A percentile compares a stretch with the other conserved stretches of the same genome.
phyloP scores from a whole-genome alignment of 2,113 vertebrate genomes.

The Jacana jacana region DNA sequence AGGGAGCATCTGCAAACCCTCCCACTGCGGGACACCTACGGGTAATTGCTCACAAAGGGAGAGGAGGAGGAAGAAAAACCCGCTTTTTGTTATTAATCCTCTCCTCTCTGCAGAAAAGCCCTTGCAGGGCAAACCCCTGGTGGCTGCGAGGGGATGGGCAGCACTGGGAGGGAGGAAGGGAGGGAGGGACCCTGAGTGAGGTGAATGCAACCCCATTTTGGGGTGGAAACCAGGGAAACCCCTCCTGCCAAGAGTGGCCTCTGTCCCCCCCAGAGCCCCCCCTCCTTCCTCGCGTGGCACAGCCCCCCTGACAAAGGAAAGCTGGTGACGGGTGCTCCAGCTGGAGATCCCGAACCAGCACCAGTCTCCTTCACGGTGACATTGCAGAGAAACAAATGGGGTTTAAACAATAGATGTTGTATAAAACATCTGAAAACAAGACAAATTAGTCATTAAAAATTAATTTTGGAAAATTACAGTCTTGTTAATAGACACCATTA shows the following conservation, averaged over 20 bases:
- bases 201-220: background rate
- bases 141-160: background rate
- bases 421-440: slow-evolving; percentile 36
- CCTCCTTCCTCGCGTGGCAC: background rate
- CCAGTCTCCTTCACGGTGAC: background rate
- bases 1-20: background rate
- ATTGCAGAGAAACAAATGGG: background rate
- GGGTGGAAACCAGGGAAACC: background rate
- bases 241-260: background rate
- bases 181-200: rapidly evolving
- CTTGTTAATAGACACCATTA: background rate
- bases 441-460: slow-evolving; percentile 65
- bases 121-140: background rate
- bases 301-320: background rate
- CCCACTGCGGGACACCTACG: background rate
- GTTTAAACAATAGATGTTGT: slow-evolving; percentile 29
- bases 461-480: slow-evolving; percentile 61
- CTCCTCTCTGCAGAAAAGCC: background rate
- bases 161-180: rapidly evolving
- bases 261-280: background rate
- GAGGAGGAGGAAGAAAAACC: background rate
- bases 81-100: background rate
- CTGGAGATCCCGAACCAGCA: background rate
- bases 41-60: background rate
- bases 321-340: background rate